Evolutionary conservation across 2,797 vertebrate genomes (phyloP), one percentile per base, ranked within the genome.

Genomic region (Apodemus agrarius): DNA sequence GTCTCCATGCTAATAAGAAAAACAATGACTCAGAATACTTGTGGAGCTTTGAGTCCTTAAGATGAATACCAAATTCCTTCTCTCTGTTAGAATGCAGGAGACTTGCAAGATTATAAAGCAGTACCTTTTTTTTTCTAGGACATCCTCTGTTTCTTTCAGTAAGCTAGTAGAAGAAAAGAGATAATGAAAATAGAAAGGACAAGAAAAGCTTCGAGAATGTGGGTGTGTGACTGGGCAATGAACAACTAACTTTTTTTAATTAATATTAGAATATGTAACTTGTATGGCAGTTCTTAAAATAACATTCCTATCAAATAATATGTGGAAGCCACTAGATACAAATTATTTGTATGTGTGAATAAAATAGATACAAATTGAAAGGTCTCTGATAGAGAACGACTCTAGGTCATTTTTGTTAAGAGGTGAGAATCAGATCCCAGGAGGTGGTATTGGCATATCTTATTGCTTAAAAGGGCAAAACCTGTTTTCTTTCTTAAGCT

Each of bases 401-500:
- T n/a, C 74, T 52, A 63, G 74, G 81, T 63, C 57, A 80, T 87
- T 72, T 93, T 96, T 93, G 52, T 81, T 80, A 84, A 94, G 78
- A 95, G 87, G 93, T 97, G 96, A 94, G 93, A 98, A 94, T 95
- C 91, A 97, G 95, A 93, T 85, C 52, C 16, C 93, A 87, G 72
- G 79, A 67, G 96, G 94, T 92, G 84, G 93, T 78, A 52, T 59
- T 98, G 96, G 96, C 96, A 91, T 52, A 49, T 85, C 22, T 57
- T 91, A 78, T 21, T 93, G 69, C 37, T 89, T 81, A 29, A 98
- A 98, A 96, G 91, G 94, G 96, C 93, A 97, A 96, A 97, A 96
- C 84, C 93, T 97, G 94, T 84, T 97, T 85, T 59, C 90, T 86
- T 95, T 61, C 81, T 96, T 61, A 95, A 81, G 93, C 31, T 96